Evolutionary conservation across 2,888 invertebrate species (phyloP).

Genomic region (Pteria penguin): DNA sequence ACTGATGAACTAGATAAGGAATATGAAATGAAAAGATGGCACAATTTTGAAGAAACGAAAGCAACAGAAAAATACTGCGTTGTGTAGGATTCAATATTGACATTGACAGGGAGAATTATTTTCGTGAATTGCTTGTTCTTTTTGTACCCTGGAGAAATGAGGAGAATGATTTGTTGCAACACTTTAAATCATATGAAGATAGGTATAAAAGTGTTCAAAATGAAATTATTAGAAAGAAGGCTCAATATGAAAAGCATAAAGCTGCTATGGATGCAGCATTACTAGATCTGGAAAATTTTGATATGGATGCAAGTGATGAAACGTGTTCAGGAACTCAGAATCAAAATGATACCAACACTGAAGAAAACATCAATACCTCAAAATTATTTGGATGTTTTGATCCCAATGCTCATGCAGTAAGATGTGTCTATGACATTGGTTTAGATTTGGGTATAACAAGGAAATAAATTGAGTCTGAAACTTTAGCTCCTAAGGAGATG

Average conservation of each 20-base stretch:
- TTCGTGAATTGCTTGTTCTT: slow-evolving; percentile 67
- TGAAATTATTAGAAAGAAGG: background rate
- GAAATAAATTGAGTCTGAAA: slow-evolving; percentile 20
- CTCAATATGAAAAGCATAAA: background rate
- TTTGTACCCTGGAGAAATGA: slow-evolving; percentile 63
- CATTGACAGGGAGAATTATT: slow-evolving; percentile 58
- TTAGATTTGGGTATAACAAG: slow-evolving; percentile 48
- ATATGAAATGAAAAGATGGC: slow-evolving; percentile 15
- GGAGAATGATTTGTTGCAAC: slow-evolving; percentile 2
- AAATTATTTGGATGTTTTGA: slow-evolving; percentile 18
- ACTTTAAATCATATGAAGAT: background rate
- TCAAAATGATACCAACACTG: slow-evolving; percentile 3
- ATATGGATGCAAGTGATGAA: background rate
- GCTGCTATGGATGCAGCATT: background rate
- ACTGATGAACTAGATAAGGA: slow-evolving; percentile 1
- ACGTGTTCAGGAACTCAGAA: slow-evolving; percentile 11
- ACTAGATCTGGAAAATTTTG: background rate
- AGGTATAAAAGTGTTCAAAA: background rate
- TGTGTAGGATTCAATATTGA: slow-evolving; percentile 52
- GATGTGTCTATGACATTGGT: slow-evolving; percentile 22
- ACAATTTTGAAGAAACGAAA: slow-evolving; percentile 9
- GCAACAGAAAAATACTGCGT: slow-evolving; percentile 33
- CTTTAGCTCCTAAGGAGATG: background rate
- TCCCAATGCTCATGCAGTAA: too few relatives aligned
- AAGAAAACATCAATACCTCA: background rate